Evolutionary conservation across 2,888 invertebrate genomes (phyloP).

Genomic region (Tenthredo mesomela): DNA sequence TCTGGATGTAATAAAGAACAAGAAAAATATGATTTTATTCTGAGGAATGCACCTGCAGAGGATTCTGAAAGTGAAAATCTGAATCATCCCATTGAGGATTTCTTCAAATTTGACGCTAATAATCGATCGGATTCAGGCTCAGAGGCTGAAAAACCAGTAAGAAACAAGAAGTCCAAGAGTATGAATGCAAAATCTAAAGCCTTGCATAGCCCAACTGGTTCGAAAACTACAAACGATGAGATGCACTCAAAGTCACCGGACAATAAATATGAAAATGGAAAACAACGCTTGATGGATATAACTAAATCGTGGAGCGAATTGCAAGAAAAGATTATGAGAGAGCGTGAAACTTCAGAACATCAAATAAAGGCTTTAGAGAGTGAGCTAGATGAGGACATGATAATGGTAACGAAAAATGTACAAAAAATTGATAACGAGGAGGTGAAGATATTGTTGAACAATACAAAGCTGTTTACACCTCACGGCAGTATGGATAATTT

Average conservation of each 20-base stretch:
- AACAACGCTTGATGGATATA: slow-evolving; percentile 56
- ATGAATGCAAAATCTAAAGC: not conserved
- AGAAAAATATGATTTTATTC: slow-evolving; percentile 45
- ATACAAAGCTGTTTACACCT: not conserved
- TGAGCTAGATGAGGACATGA: slow-evolving; percentile 38
- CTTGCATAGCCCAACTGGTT: not conserved
- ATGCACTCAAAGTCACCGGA: slow-evolving; percentile 24
- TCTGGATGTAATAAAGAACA: slow-evolving; percentile 31
- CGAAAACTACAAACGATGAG: slow-evolving; percentile 24
- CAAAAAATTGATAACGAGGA: slow-evolving; percentile 22
- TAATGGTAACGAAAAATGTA: slow-evolving; percentile 6
- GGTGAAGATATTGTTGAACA: slow-evolving; percentile 15
- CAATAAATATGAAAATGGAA: slow-evolving; percentile 52
- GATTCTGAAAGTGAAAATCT: slow-evolving; percentile 36
- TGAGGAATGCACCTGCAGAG: slow-evolving; percentile 32
- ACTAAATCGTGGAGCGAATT: slow-evolving; percentile 62
- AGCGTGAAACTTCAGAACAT: slow-evolving; percentile 60
- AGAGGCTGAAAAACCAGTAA: not conserved
- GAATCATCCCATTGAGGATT: slow-evolving; percentile 19
- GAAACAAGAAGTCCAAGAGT: slow-evolving; percentile 4
- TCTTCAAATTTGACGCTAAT: slow-evolving; percentile 10
- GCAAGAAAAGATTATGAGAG: slow-evolving; percentile 60
- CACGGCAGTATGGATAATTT: slow-evolving; percentile 6
- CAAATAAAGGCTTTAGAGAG: slow-evolving; percentile 58
- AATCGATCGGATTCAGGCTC: slow-evolving; percentile 41